A percentile compares a stretch with the other conserved stretches of the same genome.
Evolutionary conservation across 2,888 invertebrate species (phyloP).

Genomic region (Yponomeuta cagnagella): DNA sequence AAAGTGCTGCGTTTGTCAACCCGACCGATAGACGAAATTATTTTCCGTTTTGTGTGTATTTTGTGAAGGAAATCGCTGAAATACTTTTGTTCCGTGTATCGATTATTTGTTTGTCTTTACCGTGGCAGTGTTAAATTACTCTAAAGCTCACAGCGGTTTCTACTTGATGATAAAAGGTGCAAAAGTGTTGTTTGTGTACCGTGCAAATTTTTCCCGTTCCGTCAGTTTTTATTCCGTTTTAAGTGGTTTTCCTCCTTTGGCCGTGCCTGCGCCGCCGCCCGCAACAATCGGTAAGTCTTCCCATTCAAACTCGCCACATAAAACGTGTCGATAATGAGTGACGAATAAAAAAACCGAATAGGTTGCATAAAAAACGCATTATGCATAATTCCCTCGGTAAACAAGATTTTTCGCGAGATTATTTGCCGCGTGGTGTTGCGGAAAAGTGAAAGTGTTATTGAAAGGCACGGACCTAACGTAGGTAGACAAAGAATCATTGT

Average conservation of each 20-base stretch:
- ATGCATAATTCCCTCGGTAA: not conserved
- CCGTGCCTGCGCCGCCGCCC: not conserved
- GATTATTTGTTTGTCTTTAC: not conserved
- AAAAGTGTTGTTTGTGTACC: not conserved
- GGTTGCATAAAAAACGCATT: slow-evolving; percentile 7
- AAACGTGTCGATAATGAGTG: not conserved
- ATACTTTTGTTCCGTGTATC: slow-evolving; percentile 17
- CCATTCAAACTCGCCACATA: not conserved
- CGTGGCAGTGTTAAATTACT: not conserved
- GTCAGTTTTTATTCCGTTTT: not conserved
- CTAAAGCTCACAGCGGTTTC: not conserved
- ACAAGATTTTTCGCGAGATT: slow-evolving; percentile 10
- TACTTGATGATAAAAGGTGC: not conserved
- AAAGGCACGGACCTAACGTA: not conserved
- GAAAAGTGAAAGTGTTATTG: slow-evolving; percentile 16
- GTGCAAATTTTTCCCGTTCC: not conserved
- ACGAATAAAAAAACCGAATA: not conserved
- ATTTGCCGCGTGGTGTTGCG: slow-evolving; percentile 12
- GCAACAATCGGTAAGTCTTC: not conserved
- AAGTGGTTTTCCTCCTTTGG: not conserved
- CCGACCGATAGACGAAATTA: slow-evolving; percentile 40
- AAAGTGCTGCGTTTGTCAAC: slow-evolving; percentile 41
- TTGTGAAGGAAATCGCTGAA: slow-evolving; percentile 31
- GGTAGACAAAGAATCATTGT: not conserved
- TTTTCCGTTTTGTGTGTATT: slow-evolving; percentile 32